Evolutionary conservation across 92 coral and sea anemone species (phyloP).

Genomic region (Virgularia gustaviana): DNA sequence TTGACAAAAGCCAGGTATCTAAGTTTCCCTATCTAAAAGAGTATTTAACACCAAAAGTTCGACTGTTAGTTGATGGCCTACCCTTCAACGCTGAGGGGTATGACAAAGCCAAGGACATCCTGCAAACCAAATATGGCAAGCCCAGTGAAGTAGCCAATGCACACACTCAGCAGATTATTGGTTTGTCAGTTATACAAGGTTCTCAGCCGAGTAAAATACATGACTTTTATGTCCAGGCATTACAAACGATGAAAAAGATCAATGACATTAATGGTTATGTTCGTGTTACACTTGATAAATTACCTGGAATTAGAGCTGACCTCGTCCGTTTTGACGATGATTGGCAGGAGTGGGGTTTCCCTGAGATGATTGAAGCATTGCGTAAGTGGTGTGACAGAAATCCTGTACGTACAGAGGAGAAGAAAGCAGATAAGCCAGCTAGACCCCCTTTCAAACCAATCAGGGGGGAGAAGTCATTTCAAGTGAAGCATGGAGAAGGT

Average conservation of each 20-base stretch:
- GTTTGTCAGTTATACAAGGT: conserved; percentile 34
- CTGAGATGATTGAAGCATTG: conserved; percentile 36
- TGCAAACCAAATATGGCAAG: conserved; percentile 48
- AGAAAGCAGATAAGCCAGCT: background rate
- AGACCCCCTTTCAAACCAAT: background rate
- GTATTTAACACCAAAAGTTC: conserved; percentile 27
- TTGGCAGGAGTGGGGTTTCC: conserved; percentile 56
- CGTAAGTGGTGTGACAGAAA: conserved; percentile 55
- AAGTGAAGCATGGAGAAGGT: too few relatives aligned
- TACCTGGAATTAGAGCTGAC: conserved; percentile 50
- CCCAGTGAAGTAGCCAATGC: conserved; percentile 56
- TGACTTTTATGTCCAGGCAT: conserved; percentile 31
- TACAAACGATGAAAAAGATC: background rate
- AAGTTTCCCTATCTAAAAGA: conserved; percentile 47
- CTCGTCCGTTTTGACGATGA: conserved; percentile 51
- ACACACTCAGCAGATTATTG: conserved; percentile 45
- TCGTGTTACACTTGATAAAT: conserved; percentile 30
- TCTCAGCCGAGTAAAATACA: conserved; percentile 33
- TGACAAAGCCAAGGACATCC: conserved; percentile 21
- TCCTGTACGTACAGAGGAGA: conserved; percentile 23
- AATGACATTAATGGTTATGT: conserved; percentile 6
- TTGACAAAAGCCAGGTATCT: conserved; percentile 35
- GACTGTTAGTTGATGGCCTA: conserved; percentile 35
- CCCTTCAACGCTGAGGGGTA: conserved; percentile 37
- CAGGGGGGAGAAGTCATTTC: too few relatives aligned